Evolutionary conservation across 2,888 invertebrate genomes (phyloP), one percentile per base, ranked within the genome.

Genomic region (Rapana venosa): DNA sequence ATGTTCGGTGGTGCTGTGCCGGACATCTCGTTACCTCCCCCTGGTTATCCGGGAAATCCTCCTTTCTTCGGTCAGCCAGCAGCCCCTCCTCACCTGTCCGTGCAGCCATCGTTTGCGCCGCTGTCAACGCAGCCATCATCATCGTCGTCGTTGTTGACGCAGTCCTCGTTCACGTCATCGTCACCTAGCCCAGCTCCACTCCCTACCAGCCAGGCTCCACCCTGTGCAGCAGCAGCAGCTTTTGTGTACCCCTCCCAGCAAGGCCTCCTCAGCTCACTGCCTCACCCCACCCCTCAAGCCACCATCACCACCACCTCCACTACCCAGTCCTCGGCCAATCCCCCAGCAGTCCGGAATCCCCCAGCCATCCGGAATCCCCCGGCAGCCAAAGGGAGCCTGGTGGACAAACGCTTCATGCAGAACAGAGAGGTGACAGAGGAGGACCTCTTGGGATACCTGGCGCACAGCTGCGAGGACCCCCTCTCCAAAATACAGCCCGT

Each of bases 331-430:
- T 32, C 22, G 1, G 6, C 58, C n/a, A 88, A 79, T n/a, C 56
- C 58, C 11, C 35, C 35, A 13, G 20, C 58, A 66, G 32, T 22
- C 26, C 4, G 22, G 22, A 66, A 36, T 8, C 1, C 83, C 13
- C 56, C 35, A 20, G 66, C n/a, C 58, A 47, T 81, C 22, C 87
- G 77, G 79, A 86, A 86, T 81, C 56, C 91, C n/a, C 70, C 88
- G 61, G 90, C 92, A 13, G 92, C 93, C 11, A 93, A 92, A 87
- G 81, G 92, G 87, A 90, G 90, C 86, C 91, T 95, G 56, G 88
- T 95, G 58, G 95, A 95, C 90, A 94, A 93, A 32, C 92, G 95
- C 58, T 91, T 94, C 61, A 92, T 95, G 89, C 93, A 93, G 90
- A 93, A 93, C 90, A 92, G 92, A 36, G 91, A 91, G 30, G 85